Conservation (phyloP, 1,140 invertebrate species). For the Cyphomyrmex costatus region DNA sequence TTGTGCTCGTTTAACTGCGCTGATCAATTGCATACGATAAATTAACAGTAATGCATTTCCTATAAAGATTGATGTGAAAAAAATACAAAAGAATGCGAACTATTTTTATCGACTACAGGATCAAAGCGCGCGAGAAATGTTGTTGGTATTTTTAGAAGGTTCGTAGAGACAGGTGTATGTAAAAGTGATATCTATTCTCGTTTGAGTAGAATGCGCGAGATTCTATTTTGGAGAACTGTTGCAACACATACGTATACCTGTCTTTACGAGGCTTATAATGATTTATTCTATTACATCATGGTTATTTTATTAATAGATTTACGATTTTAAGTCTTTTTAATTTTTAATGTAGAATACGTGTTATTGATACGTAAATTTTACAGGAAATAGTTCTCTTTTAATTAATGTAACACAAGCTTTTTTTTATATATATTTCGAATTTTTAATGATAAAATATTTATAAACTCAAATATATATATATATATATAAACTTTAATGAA, state of each 20-base stretch:
- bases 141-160: conserved; percentile 42
- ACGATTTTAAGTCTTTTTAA: neutral
- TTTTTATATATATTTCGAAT: no score
- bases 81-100: conserved; percentile 13
- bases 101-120: conserved; percentile 36
- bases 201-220: neutral
- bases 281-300: neutral
- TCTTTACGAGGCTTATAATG: neutral
- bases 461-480: no score
- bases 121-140: neutral
- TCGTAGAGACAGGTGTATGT: conserved; percentile 43
- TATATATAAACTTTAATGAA: no score
- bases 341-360: no score
- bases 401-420: no score
- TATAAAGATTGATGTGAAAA: neutral
- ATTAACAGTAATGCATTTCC: neutral
- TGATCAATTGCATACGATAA: neutral
- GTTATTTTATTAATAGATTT: conserved; percentile 19
- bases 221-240: conserved; percentile 22
- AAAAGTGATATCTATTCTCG: conserved; percentile 23
- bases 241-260: neutral
- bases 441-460: no score
- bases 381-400: no score
- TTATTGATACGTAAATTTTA: no score
- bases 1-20: neutral